Conservation (phyloP, 1,140 invertebrate species). For the Orchesella cincta region DNA sequence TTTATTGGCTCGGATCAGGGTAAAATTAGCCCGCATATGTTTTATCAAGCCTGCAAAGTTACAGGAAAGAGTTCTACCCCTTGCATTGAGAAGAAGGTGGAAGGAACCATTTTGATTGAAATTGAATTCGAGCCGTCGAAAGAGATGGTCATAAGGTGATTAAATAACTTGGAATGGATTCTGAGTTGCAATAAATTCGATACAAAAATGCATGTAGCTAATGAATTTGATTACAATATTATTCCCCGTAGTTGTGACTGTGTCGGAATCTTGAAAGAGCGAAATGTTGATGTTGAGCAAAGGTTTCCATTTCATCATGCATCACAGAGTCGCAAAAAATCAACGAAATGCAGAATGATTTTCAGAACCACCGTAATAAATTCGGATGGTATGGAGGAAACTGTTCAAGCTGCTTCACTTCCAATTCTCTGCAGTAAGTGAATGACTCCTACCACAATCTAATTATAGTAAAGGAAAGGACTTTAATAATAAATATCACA, state of each 20-base stretch:
- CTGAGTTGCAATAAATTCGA: not conserved
- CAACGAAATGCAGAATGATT: constrained; percentile 90
- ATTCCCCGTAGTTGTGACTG: constrained; percentile 61
- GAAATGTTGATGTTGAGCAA: constrained; percentile 95
- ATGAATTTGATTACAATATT: constrained; percentile 42
- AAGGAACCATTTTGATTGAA: constrained; percentile 91
- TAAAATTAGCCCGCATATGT: constrained; percentile 85
- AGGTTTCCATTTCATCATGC: constrained; percentile 74
- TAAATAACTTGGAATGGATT: constrained; percentile 36
- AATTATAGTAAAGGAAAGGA: not conserved
- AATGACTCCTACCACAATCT: not conserved
- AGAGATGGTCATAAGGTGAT: constrained; percentile 81
- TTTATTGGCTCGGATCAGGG: constrained; percentile 90
- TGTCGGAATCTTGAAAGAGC: constrained; percentile 77
- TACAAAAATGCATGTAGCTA: constrained; percentile 17
- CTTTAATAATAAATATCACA: not conserved
- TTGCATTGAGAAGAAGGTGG: constrained; percentile 81
- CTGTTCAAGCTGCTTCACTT: constrained; percentile 87
- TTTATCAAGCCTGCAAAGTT: constrained; percentile 92
- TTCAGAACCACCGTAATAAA: constrained; percentile 78
- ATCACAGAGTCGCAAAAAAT: constrained; percentile 86
- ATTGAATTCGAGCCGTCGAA: constrained; percentile 83
- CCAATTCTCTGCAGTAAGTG: constrained; percentile 94
- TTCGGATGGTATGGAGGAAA: constrained; percentile 73
- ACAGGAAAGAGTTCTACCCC: constrained; percentile 94